Conservation (phyloP, 2,797 vertebrate genomes). For the Calcarius lapponicus region DNA sequence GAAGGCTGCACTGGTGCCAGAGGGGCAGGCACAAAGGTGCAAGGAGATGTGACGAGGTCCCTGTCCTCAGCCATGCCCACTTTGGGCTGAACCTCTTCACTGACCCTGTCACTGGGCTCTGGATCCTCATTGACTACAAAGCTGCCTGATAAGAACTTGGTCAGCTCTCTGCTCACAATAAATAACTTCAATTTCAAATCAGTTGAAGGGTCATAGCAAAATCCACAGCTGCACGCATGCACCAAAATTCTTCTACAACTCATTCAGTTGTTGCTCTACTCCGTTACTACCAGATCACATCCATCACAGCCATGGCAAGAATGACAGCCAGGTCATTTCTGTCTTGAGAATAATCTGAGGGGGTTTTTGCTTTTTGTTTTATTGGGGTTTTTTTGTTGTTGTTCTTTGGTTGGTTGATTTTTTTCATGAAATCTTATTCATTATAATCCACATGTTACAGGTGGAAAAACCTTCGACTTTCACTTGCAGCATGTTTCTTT, state of each 20-base stretch:
- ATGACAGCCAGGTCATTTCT: background rate
- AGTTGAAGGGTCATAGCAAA: background rate
- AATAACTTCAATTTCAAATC: background rate
- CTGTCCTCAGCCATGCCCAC: background rate
- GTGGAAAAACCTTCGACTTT: background rate
- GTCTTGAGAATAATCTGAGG: background rate
- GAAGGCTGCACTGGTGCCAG: background rate
- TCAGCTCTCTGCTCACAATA: background rate
- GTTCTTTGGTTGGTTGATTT: too few species aligned
- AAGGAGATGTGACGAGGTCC: accelerated
- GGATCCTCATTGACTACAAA: background rate
- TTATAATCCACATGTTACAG: background rate
- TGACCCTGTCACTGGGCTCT: background rate
- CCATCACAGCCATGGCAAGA: background rate
- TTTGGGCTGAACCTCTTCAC: background rate
- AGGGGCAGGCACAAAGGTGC: background rate
- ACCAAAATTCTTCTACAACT: background rate
- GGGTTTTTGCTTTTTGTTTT: background rate
- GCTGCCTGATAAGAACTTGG: background rate
- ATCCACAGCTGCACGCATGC: background rate
- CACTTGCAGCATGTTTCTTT: background rate
- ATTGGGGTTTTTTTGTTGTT: background rate
- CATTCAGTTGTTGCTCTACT: background rate
- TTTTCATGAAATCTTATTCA: background rate
- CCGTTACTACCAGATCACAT: background rate